These are phyloP conservation scores for Pterocles orientalis DNA, from an alignment of 2,113 vertebrate genomes.

Conservation along the genomic window DNA sequence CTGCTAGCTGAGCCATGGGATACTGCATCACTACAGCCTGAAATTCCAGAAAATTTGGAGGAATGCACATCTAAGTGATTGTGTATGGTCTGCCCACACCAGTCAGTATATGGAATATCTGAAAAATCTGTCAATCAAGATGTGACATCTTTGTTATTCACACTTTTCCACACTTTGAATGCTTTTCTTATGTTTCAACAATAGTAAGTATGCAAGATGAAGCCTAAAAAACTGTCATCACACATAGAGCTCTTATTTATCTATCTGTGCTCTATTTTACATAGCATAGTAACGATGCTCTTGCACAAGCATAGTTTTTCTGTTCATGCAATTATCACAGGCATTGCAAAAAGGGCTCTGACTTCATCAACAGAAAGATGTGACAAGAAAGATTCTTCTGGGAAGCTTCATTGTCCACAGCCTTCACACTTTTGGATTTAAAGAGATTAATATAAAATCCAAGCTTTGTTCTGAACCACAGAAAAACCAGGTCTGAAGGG, in stretches of 20 bases:
- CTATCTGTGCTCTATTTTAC: accelerated
- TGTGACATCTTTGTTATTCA: not conserved
- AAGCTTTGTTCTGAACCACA: not conserved
- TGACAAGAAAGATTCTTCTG: not conserved
- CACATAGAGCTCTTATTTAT: not conserved
- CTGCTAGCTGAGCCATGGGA: conserved; percentile 91
- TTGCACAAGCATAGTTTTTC: not conserved
- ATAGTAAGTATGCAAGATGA: not conserved
- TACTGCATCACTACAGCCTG: conserved; percentile 91
- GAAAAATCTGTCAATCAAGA: conserved; percentile 83
- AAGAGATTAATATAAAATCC: not conserved
- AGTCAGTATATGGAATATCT: conserved; percentile 91
- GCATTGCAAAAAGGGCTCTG: not conserved
- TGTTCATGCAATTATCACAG: not conserved
- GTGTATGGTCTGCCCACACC: conserved; percentile 88
- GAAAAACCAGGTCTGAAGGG: not conserved
- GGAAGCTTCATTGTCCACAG: not conserved
- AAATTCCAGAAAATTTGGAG: conserved; percentile 94
- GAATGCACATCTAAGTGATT: conserved; percentile 94
- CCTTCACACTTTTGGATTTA: not conserved
- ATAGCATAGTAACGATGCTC: not conserved
- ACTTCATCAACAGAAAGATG: not conserved
- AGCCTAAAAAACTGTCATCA: not conserved
- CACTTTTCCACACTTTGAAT: not conserved
- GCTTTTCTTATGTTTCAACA: not conserved